phyloP scores from a whole-genome alignment of 92 coral and sea anemone species.

The Zoanthus sociatus region DNA sequence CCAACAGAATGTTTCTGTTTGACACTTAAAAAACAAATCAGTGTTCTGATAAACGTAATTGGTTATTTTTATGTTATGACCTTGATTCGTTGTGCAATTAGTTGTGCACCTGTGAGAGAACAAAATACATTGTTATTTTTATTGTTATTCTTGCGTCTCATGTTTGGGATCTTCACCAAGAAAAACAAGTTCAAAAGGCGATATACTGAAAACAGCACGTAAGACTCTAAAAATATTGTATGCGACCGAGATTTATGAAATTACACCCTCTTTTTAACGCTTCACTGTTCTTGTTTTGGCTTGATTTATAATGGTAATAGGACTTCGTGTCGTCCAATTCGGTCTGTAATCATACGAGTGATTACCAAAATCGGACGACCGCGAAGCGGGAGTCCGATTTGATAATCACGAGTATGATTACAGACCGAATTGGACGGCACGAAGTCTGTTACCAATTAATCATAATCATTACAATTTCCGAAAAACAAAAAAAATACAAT shows the following conservation, averaged over 20 bases:
- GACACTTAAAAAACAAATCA: slow-evolving; percentile 12
- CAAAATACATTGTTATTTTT: not conserved
- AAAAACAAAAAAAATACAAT: too few relatives aligned
- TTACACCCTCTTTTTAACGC: slow-evolving; percentile 6
- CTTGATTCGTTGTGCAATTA: slow-evolving; percentile 14
- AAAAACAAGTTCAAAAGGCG: slow-evolving; percentile 16
- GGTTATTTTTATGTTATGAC: slow-evolving; percentile 9
- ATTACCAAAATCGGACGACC: too few relatives aligned
- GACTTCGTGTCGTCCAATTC: too few relatives aligned
- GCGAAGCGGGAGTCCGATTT: too few relatives aligned
- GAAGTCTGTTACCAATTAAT: too few relatives aligned
- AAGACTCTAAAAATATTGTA: slow-evolving; percentile 10
- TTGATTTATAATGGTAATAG: not conserved
- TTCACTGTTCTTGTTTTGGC: slow-evolving; percentile 8
- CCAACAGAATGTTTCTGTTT: slow-evolving; percentile 8
- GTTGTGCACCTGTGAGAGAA: slow-evolving; percentile 10
- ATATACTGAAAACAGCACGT: slow-evolving; percentile 10
- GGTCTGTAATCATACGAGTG: too few relatives aligned
- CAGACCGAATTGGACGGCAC: too few relatives aligned
- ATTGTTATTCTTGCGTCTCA: slow-evolving; percentile 13
- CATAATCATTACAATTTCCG: too few relatives aligned
- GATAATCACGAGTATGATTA: too few relatives aligned
- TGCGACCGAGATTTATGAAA: slow-evolving; percentile 7
- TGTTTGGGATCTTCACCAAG: slow-evolving; percentile 14
- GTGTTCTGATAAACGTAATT: slow-evolving; percentile 10